A percentile compares a stretch with the other conserved stretches of the same genome.
Evolutionary conservation across 2,797 vertebrate genomes (phyloP).

Genomic region (Parambassis ranga): DNA sequence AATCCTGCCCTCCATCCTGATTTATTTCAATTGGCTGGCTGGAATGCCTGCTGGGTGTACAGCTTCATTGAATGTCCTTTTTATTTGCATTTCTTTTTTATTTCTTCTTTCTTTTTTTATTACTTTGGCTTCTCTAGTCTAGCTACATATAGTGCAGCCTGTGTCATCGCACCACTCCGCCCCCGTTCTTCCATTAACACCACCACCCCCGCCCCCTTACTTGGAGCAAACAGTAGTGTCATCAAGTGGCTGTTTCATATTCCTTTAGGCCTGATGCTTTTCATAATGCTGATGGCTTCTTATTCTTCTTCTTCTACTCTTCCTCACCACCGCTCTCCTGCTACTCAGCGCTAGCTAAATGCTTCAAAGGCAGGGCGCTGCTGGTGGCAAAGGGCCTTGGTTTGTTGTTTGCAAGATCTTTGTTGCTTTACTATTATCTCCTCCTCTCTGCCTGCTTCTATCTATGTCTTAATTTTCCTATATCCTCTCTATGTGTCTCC

Average conservation of each 20-base stretch:
- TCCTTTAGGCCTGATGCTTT: conserved; percentile 75
- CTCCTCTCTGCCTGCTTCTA: background rate
- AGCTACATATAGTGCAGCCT: conserved; percentile 64
- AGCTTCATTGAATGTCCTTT: conserved; percentile 72
- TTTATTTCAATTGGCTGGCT: conserved; percentile 72
- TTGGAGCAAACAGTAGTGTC: conserved; percentile 67
- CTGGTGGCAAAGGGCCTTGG: conserved; percentile 64
- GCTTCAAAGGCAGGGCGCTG: conserved; percentile 76
- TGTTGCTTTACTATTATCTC: conserved; percentile 53
- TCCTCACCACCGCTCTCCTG: conserved; percentile 54
- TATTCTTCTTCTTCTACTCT: conserved; percentile 57
- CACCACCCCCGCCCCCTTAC: conserved; percentile 30
- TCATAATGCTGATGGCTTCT: conserved; percentile 77
- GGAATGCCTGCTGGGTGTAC: conserved; percentile 80
- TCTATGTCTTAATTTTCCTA: conserved; percentile 44
- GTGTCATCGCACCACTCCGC: conserved; percentile 58
- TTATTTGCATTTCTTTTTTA: conserved; percentile 44
- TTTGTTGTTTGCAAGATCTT: conserved; percentile 70
- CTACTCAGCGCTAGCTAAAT: conserved; percentile 57
- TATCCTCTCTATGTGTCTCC: conserved; percentile 33
- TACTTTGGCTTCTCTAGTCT: conserved; percentile 61
- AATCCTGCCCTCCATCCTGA: conserved; percentile 70
- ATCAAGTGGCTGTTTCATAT: conserved; percentile 78
- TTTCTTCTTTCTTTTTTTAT: conserved; percentile 10
- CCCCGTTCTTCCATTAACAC: conserved; percentile 60